Evolutionary conservation across 1,140 invertebrate species (phyloP).

Genomic region (Acromyrmex echinatior): DNA sequence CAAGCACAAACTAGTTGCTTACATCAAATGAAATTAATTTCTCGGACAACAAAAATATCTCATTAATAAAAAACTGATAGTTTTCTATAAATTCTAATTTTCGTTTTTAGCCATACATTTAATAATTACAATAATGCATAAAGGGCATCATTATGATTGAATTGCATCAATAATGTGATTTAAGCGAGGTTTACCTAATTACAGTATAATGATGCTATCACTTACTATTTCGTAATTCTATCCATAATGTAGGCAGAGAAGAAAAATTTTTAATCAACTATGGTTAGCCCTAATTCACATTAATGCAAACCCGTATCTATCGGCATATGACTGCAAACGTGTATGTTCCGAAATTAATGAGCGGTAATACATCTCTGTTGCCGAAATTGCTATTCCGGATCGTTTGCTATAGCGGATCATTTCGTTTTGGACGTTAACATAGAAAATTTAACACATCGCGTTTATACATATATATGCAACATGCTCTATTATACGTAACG

Average conservation of each 20-base stretch:
- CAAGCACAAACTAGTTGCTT: neutral
- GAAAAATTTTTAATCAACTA: constrained; percentile 60
- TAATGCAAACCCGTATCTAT: constrained; percentile 17
- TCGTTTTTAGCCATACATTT: neutral
- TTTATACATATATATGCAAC: neutral
- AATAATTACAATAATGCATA: neutral
- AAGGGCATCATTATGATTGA: neutral
- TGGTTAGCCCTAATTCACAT: constrained; percentile 21
- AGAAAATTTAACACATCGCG: neutral
- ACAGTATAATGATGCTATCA: neutral
- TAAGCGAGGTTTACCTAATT: constrained; percentile 7
- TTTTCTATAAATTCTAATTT: neutral
- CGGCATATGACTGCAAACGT: constrained; percentile 28
- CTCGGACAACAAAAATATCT: neutral
- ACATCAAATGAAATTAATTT: constrained; percentile 1
- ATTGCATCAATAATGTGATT: neutral
- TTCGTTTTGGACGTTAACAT: neutral
- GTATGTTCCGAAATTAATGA: constrained; percentile 50
- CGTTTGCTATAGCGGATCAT: neutral
- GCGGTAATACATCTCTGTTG: constrained; percentile 6
- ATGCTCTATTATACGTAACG: neutral
- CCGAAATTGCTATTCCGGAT: constrained; percentile 18
- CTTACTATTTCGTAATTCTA: constrained; percentile 29
- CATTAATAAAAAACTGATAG: neutral
- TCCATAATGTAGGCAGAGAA: constrained; percentile 24